These are phyloP conservation scores for Junonia oenone DNA, from an alignment of 2,888 invertebrate species.

Conservation along the genomic window DNA sequence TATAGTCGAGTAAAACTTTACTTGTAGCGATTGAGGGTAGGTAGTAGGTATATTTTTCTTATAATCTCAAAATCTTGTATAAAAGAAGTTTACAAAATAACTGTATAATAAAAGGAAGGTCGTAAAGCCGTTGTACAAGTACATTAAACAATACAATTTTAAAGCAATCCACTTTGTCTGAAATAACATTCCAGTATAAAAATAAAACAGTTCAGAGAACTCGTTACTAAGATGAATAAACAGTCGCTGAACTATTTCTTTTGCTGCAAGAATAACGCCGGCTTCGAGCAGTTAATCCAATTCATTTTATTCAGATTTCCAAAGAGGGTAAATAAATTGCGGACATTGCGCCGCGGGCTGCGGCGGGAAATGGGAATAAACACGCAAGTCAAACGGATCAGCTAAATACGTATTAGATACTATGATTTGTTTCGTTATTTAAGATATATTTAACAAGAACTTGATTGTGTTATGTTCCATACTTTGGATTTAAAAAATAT, in stretches of 20 bases:
- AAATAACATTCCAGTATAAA: conserved; percentile 12
- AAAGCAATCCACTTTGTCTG: conserved; percentile 20
- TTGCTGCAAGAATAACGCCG: neutral
- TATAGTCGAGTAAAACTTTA: too few relatives aligned
- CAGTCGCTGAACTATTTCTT: conserved; percentile 10
- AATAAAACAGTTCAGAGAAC: conserved; percentile 13
- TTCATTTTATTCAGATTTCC: conserved; percentile 7
- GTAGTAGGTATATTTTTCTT: too few relatives aligned
- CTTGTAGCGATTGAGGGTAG: too few relatives aligned
- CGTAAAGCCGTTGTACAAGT: neutral
- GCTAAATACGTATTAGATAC: too few relatives aligned
- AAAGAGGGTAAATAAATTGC: neutral
- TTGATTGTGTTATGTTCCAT: too few relatives aligned
- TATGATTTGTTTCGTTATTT: too few relatives aligned
- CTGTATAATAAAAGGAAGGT: too few relatives aligned
- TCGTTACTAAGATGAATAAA: conserved; percentile 15
- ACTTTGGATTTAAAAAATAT: too few relatives aligned
- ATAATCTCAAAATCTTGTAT: neutral
- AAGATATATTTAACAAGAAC: too few relatives aligned
- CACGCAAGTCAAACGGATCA: neutral
- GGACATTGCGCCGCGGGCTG: neutral
- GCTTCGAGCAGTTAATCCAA: conserved; percentile 2
- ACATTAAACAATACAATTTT: conserved; percentile 12
- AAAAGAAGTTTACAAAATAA: too few relatives aligned
- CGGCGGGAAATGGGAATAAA: neutral